Evolutionary conservation across 2,888 invertebrate genomes (phyloP).

Genomic region (Ennomos erosarius): DNA sequence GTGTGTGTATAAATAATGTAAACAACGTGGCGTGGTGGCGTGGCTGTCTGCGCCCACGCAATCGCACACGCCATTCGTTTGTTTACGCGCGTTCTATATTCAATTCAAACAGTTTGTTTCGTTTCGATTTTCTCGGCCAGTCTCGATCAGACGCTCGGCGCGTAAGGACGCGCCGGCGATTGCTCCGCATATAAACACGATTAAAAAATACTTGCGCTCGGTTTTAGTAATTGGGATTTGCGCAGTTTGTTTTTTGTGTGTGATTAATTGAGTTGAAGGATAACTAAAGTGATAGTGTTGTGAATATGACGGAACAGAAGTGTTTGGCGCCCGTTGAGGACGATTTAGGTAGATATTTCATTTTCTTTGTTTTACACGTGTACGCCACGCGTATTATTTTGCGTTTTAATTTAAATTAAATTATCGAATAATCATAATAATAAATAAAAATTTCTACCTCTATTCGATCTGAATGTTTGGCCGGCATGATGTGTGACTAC

Average conservation of each 20-base stretch:
- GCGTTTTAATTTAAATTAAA: background rate
- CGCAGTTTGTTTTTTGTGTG: conserved; percentile 36
- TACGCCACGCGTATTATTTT: conserved; percentile 10
- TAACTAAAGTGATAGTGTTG: conserved; percentile 37
- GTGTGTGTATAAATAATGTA: conserved; percentile 28
- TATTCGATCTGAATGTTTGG: no score
- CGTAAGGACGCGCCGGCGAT: conserved; percentile 52
- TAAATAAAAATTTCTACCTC: no score
- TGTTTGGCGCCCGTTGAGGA: conserved; percentile 51
- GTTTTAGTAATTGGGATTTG: conserved; percentile 35
- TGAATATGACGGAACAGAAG: conserved; percentile 57
- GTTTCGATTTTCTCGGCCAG: conserved; percentile 51
- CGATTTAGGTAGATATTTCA: conserved; percentile 50
- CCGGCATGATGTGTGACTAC: no score
- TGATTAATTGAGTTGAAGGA: conserved; percentile 33
- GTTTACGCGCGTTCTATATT: conserved; percentile 62
- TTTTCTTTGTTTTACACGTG: conserved; percentile 24
- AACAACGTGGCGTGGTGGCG: conserved; percentile 31
- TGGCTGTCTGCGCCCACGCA: conserved; percentile 45
- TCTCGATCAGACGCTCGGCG: conserved; percentile 55
- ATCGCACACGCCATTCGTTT: conserved; percentile 45
- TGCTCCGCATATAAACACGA: conserved; percentile 28
- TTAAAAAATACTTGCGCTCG: conserved; percentile 32
- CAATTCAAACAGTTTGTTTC: conserved; percentile 24
- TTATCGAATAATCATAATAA: no score